Conservation (phyloP, 1,140 invertebrate species). For the Lethrus apterus region DNA sequence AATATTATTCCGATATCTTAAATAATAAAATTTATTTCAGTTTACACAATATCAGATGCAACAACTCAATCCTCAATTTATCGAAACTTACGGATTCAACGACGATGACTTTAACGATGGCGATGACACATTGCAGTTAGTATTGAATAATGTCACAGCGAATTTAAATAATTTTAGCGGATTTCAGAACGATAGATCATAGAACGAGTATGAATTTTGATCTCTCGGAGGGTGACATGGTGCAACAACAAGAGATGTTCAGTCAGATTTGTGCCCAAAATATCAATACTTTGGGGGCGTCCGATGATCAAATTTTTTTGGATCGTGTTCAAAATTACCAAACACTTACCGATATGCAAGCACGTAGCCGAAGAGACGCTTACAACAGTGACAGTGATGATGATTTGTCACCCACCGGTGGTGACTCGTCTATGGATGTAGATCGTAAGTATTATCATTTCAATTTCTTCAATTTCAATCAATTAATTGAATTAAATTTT, state of each 20-base stretch:
- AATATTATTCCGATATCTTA: neutral
- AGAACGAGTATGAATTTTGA: conserved; percentile 48
- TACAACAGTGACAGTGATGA: conserved; percentile 36
- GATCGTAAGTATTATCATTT: conserved; percentile 31
- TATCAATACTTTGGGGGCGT: conserved; percentile 44
- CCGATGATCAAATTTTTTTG: conserved; percentile 48
- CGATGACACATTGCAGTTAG: conserved; percentile 52
- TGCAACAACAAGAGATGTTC: conserved; percentile 46
- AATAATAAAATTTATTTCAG: neutral
- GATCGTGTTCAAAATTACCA: conserved; percentile 44
- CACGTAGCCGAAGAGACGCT: conserved; percentile 30
- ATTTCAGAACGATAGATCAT: conserved; percentile 41
- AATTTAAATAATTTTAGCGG: neutral
- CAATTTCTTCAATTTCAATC: conserved; percentile 7
- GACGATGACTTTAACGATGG: conserved; percentile 60
- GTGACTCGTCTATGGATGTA: conserved; percentile 31
- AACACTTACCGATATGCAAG: conserved; percentile 43
- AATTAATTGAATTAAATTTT: conserved; percentile 8
- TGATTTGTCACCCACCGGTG: conserved; percentile 21
- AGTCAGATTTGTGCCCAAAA: conserved; percentile 48
- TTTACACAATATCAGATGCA: conserved; percentile 32
- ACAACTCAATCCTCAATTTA: conserved; percentile 24
- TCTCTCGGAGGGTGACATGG: conserved; percentile 40
- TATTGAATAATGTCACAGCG: conserved; percentile 14
- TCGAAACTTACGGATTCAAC: conserved; percentile 55